Percentiles rank a stretch among this genome's conserved stretches.
Evolutionary conservation across 1,140 invertebrate species (phyloP).

Genomic region (Dermatophagoides farinae): DNA sequence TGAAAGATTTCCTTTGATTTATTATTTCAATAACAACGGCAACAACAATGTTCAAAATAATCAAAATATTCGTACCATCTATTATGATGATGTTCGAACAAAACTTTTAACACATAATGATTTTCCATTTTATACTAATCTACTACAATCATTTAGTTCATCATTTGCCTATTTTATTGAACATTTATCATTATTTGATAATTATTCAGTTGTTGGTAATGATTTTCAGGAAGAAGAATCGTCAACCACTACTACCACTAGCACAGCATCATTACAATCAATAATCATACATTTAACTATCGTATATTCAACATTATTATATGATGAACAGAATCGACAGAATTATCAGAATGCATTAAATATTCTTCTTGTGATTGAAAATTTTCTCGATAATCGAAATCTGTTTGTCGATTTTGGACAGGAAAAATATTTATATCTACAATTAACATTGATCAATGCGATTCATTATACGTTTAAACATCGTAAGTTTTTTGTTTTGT

Average conservation of each 20-base stretch:
- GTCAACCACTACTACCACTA: too few species aligned
- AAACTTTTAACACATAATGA: too few species aligned
- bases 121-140: too few species aligned
- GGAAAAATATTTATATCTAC: neutral
- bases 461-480: neutral
- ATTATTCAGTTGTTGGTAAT: neutral
- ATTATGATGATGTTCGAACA: too few species aligned
- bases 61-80: neutral
- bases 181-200: neutral
- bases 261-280: too few species aligned
- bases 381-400: neutral
- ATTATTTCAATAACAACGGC: too few species aligned
- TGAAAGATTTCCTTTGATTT: neutral
- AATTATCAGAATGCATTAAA: neutral
- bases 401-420: neutral
- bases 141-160: neutral
- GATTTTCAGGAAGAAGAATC: too few species aligned
- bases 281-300: too few species aligned
- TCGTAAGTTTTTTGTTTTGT: neutral
- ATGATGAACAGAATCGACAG: neutral
- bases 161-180: neutral
- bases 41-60: neutral
- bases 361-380: neutral
- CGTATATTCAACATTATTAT: neutral
- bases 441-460: neutral